Base-by-base conservation (phyloP, 2,113 vertebrate genomes). In the Ceuthmochares aereus region DNA sequence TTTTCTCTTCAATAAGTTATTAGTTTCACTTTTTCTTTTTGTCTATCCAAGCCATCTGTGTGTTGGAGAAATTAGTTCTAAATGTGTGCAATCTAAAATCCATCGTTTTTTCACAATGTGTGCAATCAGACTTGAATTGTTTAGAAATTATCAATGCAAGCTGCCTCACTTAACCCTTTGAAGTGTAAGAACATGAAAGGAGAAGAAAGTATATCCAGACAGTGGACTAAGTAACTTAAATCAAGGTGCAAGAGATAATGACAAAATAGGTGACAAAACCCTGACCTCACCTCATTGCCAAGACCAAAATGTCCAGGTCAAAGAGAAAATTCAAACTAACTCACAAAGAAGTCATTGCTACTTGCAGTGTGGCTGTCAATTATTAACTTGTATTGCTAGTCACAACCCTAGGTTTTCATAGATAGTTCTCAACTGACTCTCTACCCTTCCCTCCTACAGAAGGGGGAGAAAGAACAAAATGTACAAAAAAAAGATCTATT, bases 31-130 rank as follows among this genome's bases (percentile, higher is more conserved):
- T 67, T 91, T 73, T 81, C 55, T 77, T 91, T 91, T 91, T 63
- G 74, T 69, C 75, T 93, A 70, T 76, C 51, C 72, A 93, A 93
- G 67, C 47, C 75, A 93, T 94, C 90, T 91, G 54, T 74, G 84
- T 90, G 36, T 87, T 85, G 51, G 45, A 91, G 37, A 97, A 95
- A 68, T 90, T 86, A 83, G 78, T 66, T 97, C 47, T 67, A 93
- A 91, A 91, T 51, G 36, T 20, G 30, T 36, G 32, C 12, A 83
- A 94, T 91, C 90, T 94, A 56, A 88, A 94, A 94, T 68, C 42
- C 70, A 74, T 69, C 17, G n/a, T 19, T 87, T 91, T 89, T 90
- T 89, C 78, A 93, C 84, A 93, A 89, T 73, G 82, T 87, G 58
- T 89, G 67, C 63, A 93, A 90, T 95, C 81, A 91, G 78, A 85